phyloP scores from a whole-genome alignment of 2,888 invertebrate species.

The Mimas tiliae region DNA sequence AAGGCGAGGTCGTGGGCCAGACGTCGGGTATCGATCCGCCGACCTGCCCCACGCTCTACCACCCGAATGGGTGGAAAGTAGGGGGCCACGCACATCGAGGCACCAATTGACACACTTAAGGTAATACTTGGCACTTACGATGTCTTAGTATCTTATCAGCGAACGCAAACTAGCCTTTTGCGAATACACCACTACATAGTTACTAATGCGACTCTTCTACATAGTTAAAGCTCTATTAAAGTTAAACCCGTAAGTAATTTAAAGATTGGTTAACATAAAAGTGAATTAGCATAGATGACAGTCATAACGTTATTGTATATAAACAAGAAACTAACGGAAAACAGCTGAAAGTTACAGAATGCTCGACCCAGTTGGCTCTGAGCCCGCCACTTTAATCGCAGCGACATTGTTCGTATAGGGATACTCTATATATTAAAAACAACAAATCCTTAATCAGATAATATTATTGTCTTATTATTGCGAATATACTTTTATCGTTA shows the following conservation, averaged over 20 bases:
- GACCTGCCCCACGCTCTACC: slow-evolving; percentile 82
- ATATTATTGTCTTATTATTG: neutral
- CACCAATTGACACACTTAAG: slow-evolving; percentile 84
- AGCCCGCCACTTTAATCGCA: slow-evolving; percentile 54
- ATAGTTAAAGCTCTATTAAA: neutral
- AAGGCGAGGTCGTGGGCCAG: slow-evolving; percentile 85
- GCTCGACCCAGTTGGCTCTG: slow-evolving; percentile 80
- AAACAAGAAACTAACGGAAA: slow-evolving; percentile 39
- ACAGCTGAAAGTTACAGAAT: slow-evolving; percentile 75
- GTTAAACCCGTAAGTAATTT: too few species aligned
- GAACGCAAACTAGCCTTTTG: slow-evolving; percentile 19
- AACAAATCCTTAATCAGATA: slow-evolving; percentile 6
- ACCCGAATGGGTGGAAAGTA: slow-evolving; percentile 57
- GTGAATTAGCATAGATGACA: slow-evolving; percentile 11
- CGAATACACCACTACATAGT: neutral
- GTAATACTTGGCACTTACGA: slow-evolving; percentile 79
- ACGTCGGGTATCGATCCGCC: slow-evolving; percentile 87
- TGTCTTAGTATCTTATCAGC: slow-evolving; percentile 35
- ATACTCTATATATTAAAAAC: slow-evolving; percentile 1
- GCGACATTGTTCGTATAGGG: slow-evolving; percentile 21
- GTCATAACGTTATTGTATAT: slow-evolving; percentile 25
- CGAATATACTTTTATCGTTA: neutral
- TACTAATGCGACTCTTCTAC: neutral
- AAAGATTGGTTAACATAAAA: neutral
- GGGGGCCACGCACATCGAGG: slow-evolving; percentile 81